Percentiles rank a stretch among this genome's conserved stretches.
These are phyloP conservation scores for Nothoprocta pentlandii DNA, from an alignment of 2,113 vertebrate genomes.

Conservation along the genomic window DNA sequence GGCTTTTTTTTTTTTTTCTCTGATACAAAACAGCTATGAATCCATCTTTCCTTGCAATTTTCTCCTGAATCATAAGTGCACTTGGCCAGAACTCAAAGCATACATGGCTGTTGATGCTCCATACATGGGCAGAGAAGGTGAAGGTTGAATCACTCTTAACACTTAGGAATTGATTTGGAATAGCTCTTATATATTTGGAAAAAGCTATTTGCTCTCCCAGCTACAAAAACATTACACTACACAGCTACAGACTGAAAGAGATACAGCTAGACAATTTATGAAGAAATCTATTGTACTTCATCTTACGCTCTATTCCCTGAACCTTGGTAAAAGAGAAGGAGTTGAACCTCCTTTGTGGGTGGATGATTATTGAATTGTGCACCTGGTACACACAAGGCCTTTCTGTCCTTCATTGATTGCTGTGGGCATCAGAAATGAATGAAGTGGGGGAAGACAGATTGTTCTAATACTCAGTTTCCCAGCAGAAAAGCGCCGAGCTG, in stretches of 20 bases:
- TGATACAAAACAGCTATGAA: constrained; percentile 12
- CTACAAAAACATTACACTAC: not conserved
- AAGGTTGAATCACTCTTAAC: constrained; percentile 65
- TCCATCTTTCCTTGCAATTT: constrained; percentile 44
- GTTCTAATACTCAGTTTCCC: not conserved
- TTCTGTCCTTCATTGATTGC: constrained; percentile 39
- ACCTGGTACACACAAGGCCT: constrained; percentile 39
- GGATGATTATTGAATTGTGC: constrained; percentile 19
- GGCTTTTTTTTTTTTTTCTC: not conserved
- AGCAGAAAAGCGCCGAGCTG: not conserved
- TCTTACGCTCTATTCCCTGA: constrained; percentile 13
- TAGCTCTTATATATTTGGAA: constrained; percentile 47
- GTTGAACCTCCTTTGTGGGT: constrained; percentile 19
- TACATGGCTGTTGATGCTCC: not conserved
- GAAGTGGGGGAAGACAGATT: not conserved
- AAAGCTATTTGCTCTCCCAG: constrained; percentile 12
- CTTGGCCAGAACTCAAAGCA: constrained; percentile 38
- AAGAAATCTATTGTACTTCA: not conserved
- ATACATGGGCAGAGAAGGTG: constrained; percentile 42
- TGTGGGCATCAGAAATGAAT: constrained; percentile 41
- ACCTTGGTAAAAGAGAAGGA: not conserved
- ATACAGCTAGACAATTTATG: not conserved
- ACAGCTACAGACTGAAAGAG: not conserved
- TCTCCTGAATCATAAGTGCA: constrained; percentile 11
- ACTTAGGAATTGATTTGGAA: constrained; percentile 39